Base-by-base conservation (phyloP, 2,113 vertebrate species). In the Centropus bengalensis region DNA sequence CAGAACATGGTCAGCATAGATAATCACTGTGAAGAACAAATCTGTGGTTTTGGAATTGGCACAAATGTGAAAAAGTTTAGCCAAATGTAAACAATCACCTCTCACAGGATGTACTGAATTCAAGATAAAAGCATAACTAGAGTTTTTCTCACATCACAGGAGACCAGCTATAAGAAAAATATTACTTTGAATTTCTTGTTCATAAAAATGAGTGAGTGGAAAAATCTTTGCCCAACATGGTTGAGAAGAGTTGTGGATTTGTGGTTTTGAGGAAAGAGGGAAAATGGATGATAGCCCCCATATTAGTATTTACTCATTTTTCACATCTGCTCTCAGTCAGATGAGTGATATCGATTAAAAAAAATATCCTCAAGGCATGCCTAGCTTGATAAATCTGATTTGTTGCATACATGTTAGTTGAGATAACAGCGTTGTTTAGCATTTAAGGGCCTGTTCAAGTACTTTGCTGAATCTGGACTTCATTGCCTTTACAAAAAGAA, bases 31-130 rank as follows among this genome's bases (percentile, higher is more conserved):
- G 2, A 79, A 82, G 52, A 81, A 36, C 44, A 89, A 88, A 84
- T n/a, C 76, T 1, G 3, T 83, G 66, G 20, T 56, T 92, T 93
- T 82, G 54, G 87, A 95, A 82, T 11, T 73, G 91, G 66, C 89
- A 91, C 40, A 71, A 87, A 92, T 76, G 17, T 62, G 62, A 47
- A 90, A 84, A 89, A 47, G 40, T 78, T 95, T 96, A 86, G 80
- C 88, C 73, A 75, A 88, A 69, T 78, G 69, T 81, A 93, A 93
- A 91, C 60, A 76, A 22, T 75, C 54, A 15, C 30, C 69, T 92
- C 88, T 91, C 80, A 20, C 21, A 75, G 91, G 89, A 79, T 56
- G 82, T 68, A 32, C 8, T 89, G 78, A 89, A 69, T 89, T 85
- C 36, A 49, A 89, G 87, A 66, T 82, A 82, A 94, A 96, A 79